Evolutionary conservation across 2,113 vertebrate species (phyloP), one percentile per base, ranked within the genome.

Genomic region (Eulemur macaco): DNA sequence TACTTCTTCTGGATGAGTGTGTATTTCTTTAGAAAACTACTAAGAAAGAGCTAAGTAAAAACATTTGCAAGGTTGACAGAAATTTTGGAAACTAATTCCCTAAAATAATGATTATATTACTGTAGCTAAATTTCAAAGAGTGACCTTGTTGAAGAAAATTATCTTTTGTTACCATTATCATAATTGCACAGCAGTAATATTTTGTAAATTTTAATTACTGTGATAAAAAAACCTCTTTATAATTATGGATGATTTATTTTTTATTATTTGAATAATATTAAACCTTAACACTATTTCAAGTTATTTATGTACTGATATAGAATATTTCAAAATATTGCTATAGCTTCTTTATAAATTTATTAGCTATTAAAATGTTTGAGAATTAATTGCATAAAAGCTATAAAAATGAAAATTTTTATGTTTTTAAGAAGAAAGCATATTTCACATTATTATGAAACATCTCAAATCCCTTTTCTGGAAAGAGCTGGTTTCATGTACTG

Each of bases 161-260:
- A 8, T 78, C 60, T 85, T 86, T 94, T 84, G 88, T 88, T 90
- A 34, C 27, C 34, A 87, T 90, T 92, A 86, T 91, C 76, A 81
- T 95, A 95, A 97, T 66, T 81, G 12, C 11, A 54, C 31, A 90
- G 52, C 13, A 81, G 45, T 64, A 89, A 52, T 88, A 95, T 90
- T 96, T 93, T 88, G 18, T 58, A 82, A 90, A 94, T 95, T 94
- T 96, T 97, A 96, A 91, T 94, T 80, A 56, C 52, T 56, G 12
- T 92, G 64, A 92, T 90, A 56, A 87, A 91, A 80, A 80, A 45
- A 2, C 1, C 11, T 34, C 1, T 58, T 92, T 86, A 47, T 52
- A 93, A 91, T 71, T 95, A 50, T 86, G 15, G 0, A 78, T 76
- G 23, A 89, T 69, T 92, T 87, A 29, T 21, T 89, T 76, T 86